These are phyloP conservation scores for Netelia virgata DNA, from an alignment of 2,888 invertebrate genomes.

Conservation along the genomic window DNA sequence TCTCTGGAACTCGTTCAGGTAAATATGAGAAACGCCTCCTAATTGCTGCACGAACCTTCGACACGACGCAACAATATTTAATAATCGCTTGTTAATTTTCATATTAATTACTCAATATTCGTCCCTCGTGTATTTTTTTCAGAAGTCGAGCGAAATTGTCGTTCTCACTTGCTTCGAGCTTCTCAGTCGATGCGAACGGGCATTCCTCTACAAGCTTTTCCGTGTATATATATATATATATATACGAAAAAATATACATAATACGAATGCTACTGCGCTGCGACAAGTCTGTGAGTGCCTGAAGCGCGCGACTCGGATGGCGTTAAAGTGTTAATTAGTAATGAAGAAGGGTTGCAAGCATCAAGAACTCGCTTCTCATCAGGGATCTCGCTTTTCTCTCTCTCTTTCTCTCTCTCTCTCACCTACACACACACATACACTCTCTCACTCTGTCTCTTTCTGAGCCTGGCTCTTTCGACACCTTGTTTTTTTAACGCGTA, in stretches of 20 bases:
- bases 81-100: conserved; percentile 78
- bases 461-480: conserved; percentile 54
- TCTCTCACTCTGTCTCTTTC: conserved; percentile 41
- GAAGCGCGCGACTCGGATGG: conserved; percentile 72
- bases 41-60: conserved; percentile 71
- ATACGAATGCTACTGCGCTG: conserved; percentile 22
- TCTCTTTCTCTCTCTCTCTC: conserved; percentile 33
- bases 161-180: conserved; percentile 61
- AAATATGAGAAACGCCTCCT: conserved; percentile 35
- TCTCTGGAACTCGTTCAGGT: too few species aligned
- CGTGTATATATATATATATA: conserved; percentile 4
- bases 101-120: conserved; percentile 78
- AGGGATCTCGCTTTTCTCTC: conserved; percentile 32
- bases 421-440: conserved; percentile 2
- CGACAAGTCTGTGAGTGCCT: conserved; percentile 74
- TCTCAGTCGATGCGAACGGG: conserved; percentile 26
- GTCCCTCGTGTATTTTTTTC: conserved; percentile 5
- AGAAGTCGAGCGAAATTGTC: conserved; percentile 12
- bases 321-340: conserved; percentile 84
- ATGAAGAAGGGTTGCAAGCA: conserved; percentile 83
- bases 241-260: conserved; percentile 7
- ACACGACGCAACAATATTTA: conserved; percentile 57
- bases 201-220: conserved; percentile 20
- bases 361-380: conserved; percentile 78
- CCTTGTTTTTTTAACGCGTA: conserved; percentile 81